These are phyloP conservation scores for Rhaphigaster nebulosa DNA, from an alignment of 2,888 invertebrate species.

Conservation along the genomic window DNA sequence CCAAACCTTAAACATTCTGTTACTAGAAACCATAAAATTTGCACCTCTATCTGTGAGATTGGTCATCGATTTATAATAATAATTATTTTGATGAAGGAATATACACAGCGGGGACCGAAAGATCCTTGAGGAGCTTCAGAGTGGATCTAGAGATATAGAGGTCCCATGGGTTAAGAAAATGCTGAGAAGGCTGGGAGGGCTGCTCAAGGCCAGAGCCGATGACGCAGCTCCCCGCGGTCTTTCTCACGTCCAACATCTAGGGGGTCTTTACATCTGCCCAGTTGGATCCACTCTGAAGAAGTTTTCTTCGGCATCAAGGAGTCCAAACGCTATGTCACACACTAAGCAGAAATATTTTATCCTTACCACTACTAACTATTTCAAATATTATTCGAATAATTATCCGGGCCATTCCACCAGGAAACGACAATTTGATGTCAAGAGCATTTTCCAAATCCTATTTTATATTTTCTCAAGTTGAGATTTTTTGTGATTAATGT, in stretches of 20 bases:
- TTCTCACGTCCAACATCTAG: constrained; percentile 20
- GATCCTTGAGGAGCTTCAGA: background rate
- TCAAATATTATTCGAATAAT: no score
- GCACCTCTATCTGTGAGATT: no score
- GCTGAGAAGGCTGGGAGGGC: constrained; percentile 4
- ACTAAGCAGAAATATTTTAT: background rate
- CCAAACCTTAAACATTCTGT: no score
- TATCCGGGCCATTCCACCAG: no score
- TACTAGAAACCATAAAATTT: no score
- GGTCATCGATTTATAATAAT: no score
- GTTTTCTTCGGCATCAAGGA: background rate
- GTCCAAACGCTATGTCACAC: background rate
- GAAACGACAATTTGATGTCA: no score
- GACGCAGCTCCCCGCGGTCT: constrained; percentile 25
- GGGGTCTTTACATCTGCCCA: background rate
- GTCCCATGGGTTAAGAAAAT: background rate
- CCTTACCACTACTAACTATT: background rate
- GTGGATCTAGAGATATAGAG: background rate
- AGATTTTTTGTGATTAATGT: no score
- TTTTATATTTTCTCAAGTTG: no score
- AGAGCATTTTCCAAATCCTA: no score
- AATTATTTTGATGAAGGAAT: no score
- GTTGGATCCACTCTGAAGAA: background rate
- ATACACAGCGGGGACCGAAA: background rate
- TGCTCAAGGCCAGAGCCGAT: constrained; percentile 17